A percentile compares a stretch with the other conserved stretches of the same genome.
phyloP scores from a whole-genome alignment of 2,113 vertebrate genomes.

The Peromyscus leucopus region DNA sequence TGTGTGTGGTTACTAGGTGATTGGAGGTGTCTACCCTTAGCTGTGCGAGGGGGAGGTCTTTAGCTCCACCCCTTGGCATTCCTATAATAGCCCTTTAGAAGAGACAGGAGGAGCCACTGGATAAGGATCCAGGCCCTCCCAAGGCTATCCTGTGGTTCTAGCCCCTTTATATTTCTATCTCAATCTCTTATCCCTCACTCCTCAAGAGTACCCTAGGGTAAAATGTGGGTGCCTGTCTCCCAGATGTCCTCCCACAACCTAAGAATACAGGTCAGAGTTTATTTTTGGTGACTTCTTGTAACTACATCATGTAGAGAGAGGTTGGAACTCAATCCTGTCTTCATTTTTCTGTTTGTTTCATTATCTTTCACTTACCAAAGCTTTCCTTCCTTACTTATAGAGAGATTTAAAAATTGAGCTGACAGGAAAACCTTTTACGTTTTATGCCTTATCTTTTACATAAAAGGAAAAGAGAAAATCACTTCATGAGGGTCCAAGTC shows the following conservation, averaged over 20 bases:
- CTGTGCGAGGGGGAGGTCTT: too few relatives aligned
- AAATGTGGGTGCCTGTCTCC: too few relatives aligned
- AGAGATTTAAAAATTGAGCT: neutral
- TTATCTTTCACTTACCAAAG: neutral
- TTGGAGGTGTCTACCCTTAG: too few relatives aligned
- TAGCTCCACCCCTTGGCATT: too few relatives aligned
- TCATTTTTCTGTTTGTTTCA: neutral
- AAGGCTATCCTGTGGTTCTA: too few relatives aligned
- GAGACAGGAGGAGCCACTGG: too few relatives aligned
- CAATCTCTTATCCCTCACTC: too few relatives aligned
- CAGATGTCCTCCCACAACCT: neutral
- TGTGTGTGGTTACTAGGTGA: too few relatives aligned
- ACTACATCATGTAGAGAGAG: neutral
- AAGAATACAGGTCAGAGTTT: neutral
- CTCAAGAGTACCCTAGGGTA: too few relatives aligned
- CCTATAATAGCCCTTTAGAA: too few relatives aligned
- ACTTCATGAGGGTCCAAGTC: neutral
- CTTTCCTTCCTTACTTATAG: neutral
- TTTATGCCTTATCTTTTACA: conserved; percentile 1
- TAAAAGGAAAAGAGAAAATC: conserved; percentile 30
- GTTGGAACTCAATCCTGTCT: neutral
- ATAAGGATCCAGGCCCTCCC: too few relatives aligned
- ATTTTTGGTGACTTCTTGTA: neutral
- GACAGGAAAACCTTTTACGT: neutral
- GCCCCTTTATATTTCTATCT: too few relatives aligned